Evolutionary conservation across 2,113 vertebrate species (phyloP).

Genomic region (Psilopogon haemacephalus): DNA sequence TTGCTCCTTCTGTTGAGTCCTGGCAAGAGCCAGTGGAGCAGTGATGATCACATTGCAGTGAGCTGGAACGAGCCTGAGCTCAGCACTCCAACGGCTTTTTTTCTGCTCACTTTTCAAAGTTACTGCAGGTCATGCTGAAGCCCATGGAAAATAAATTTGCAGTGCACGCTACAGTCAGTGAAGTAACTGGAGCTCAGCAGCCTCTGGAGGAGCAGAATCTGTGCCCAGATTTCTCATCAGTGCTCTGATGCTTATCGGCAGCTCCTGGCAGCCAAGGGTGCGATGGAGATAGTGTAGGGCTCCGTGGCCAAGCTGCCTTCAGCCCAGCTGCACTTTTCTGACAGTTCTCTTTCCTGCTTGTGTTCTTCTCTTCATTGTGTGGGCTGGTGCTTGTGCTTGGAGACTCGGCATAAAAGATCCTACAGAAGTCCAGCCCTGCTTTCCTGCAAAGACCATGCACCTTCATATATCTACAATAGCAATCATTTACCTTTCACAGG

Average conservation of each 20-base stretch:
- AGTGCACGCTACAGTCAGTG: not conserved
- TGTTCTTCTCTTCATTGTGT: not conserved
- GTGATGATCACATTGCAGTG: not conserved
- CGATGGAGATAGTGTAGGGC: not conserved
- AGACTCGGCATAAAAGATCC: not conserved
- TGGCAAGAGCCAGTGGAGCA: not conserved
- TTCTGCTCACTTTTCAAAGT: not conserved
- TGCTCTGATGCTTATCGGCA: not conserved
- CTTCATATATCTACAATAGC: not conserved
- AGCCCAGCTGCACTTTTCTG: not conserved
- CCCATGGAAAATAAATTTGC: constrained; percentile 30
- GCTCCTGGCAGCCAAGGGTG: not conserved
- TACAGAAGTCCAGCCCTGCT: not conserved
- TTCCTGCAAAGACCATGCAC: not conserved
- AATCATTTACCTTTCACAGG: not conserved
- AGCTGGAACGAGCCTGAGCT: no score
- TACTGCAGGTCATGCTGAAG: not conserved
- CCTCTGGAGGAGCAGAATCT: not conserved
- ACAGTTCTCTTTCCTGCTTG: not conserved
- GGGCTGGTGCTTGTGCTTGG: not conserved
- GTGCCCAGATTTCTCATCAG: not conserved
- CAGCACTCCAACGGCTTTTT: not conserved
- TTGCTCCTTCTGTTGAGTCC: not conserved
- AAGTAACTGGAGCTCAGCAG: not conserved
- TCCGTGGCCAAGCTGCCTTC: not conserved